Percentiles rank a stretch among this genome's conserved stretches.
Evolutionary conservation across 2,113 vertebrate genomes (phyloP).

Genomic region (Albula goreensis): DNA sequence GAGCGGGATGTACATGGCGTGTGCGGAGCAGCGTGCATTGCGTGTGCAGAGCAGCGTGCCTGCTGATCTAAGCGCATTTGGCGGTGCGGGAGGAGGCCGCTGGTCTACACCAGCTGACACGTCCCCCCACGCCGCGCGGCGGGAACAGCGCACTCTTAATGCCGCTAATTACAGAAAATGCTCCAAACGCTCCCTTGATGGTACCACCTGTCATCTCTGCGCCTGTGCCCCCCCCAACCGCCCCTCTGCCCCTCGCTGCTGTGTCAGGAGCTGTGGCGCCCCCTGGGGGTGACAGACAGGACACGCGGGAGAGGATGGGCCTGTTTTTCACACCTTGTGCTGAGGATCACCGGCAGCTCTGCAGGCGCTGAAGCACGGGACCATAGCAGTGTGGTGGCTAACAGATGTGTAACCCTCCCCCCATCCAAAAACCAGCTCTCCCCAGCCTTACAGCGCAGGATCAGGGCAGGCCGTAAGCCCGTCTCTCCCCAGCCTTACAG

Average conservation of each 20-base stretch:
- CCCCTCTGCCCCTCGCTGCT: background rate
- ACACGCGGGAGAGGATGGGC: background rate
- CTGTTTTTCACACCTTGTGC: background rate
- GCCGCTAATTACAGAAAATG: background rate
- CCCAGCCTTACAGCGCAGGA: too few species aligned
- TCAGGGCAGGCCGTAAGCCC: too few species aligned
- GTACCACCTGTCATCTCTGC: background rate
- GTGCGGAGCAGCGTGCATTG: too few species aligned
- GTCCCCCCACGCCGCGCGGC: background rate
- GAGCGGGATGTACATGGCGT: too few species aligned
- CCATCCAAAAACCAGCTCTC: too few species aligned
- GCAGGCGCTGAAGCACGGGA: background rate
- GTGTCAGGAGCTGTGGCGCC: background rate
- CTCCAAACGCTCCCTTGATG: background rate
- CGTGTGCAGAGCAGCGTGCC: too few species aligned
- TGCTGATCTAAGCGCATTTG: background rate
- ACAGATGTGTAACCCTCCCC: too few species aligned
- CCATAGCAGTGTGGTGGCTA: background rate
- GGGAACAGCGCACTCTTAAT: conserved; percentile 1
- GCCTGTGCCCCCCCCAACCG: background rate
- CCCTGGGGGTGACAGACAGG: background rate
- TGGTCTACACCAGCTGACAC: too few species aligned
- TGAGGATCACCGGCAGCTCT: background rate
- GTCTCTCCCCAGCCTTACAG: too few species aligned
- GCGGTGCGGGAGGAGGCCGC: background rate